Conservation (phyloP, 1,140 invertebrate species). For the Bradysia coprophila region DNA sequence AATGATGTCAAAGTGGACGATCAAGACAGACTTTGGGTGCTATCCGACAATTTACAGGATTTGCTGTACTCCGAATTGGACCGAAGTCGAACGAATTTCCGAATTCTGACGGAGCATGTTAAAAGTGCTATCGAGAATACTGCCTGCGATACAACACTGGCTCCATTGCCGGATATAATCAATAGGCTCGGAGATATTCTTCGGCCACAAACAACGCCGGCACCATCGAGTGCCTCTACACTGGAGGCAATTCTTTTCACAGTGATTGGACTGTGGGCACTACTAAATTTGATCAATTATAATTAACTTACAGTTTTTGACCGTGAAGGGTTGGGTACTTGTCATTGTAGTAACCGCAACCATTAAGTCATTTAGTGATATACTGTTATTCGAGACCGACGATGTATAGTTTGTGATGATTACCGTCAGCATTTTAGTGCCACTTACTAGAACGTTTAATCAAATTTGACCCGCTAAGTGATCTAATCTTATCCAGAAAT, state of each 20-base stretch:
- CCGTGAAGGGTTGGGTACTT: no score
- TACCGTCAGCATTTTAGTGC: no score
- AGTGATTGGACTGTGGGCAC: no score
- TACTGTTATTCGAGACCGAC: no score
- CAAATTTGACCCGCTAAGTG: no score
- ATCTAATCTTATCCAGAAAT: no score
- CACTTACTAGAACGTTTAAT: no score
- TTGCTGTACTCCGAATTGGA: constrained; percentile 49
- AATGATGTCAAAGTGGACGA: constrained; percentile 59
- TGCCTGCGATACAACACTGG: constrained; percentile 34
- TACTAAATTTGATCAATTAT: no score
- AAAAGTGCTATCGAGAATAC: constrained; percentile 47
- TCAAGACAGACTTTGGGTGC: constrained; percentile 48
- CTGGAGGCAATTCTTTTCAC: not conserved
- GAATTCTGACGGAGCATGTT: constrained; percentile 43
- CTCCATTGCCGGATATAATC: constrained; percentile 28
- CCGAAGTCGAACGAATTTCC: constrained; percentile 46
- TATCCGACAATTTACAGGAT: constrained; percentile 47
- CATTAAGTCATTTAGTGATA: no score
- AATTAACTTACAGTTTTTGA: no score
- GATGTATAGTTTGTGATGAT: no score
- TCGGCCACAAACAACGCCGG: constrained; percentile 2
- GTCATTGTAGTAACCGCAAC: no score
- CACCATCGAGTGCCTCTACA: not conserved
- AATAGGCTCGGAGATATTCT: constrained; percentile 26